Conservation (phyloP, 2,888 invertebrate genomes). For the Ariolimax columbianus region DNA sequence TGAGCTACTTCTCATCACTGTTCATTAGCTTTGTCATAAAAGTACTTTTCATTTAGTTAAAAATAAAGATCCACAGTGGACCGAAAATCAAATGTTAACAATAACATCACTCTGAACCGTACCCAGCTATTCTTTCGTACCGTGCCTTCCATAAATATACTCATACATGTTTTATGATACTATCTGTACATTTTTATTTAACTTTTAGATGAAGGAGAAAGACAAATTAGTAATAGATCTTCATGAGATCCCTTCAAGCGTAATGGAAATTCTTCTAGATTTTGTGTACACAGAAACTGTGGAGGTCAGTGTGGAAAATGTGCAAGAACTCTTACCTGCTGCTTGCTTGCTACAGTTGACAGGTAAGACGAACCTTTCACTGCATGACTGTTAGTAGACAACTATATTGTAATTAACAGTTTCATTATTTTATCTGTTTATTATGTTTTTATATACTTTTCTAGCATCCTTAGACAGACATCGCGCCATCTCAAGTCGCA, state of each 20-base stretch:
- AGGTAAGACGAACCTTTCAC: constrained; percentile 59
- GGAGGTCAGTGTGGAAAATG: constrained; percentile 77
- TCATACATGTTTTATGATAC: not conserved
- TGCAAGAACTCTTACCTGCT: constrained; percentile 78
- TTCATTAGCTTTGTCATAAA: too few relatives aligned
- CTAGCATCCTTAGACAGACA: too few relatives aligned
- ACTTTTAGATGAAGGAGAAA: constrained; percentile 42
- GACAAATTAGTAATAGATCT: constrained; percentile 73
- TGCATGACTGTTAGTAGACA: not conserved
- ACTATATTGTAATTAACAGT: not conserved
- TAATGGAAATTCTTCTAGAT: constrained; percentile 76
- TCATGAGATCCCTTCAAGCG: constrained; percentile 73
- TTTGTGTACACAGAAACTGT: constrained; percentile 78
- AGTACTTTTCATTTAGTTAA: too few relatives aligned
- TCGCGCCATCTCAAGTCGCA: too few relatives aligned
- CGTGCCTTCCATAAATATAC: too few relatives aligned
- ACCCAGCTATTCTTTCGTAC: too few relatives aligned
- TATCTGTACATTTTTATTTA: not conserved
- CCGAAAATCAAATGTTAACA: too few relatives aligned
- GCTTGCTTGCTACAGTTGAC: constrained; percentile 78
- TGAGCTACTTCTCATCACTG: too few relatives aligned
- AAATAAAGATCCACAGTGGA: too few relatives aligned
- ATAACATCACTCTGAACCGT: too few relatives aligned
- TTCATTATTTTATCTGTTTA: too few relatives aligned
- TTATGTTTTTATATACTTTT: too few relatives aligned